A percentile compares a stretch with the other conserved stretches of the same genome.
These are phyloP conservation scores for Tyto alba DNA, from an alignment of 2,113 vertebrate species.

Conservation along the genomic window DNA sequence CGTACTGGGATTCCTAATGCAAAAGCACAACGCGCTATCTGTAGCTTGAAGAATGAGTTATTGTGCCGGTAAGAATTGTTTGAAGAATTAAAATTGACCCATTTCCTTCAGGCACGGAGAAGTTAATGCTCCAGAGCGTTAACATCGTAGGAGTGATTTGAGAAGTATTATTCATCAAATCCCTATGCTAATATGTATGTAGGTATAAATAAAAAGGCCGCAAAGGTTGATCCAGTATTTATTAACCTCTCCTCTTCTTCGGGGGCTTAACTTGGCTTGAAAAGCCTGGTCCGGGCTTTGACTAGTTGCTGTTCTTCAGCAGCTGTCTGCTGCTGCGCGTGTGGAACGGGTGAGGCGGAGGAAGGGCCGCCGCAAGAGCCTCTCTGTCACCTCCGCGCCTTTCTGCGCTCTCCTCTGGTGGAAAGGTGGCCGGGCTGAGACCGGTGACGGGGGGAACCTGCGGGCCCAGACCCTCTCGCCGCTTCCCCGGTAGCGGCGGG, in stretches of 20 bases:
- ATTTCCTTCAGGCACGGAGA: constrained; percentile 43
- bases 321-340: background rate
- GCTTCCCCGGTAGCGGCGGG: no score
- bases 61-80: constrained; percentile 47
- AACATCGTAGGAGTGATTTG: background rate
- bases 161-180: constrained; percentile 16
- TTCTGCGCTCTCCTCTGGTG: background rate
- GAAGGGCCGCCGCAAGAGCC: background rate
- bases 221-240: constrained; percentile 28
- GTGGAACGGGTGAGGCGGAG: background rate
- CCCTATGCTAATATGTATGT: background rate
- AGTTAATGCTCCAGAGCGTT: constrained; percentile 4
- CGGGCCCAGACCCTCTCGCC: no score
- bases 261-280: background rate
- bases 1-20: background rate
- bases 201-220: constrained; percentile 41
- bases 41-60: constrained; percentile 11
- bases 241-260: constrained; percentile 35
- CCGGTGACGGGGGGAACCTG: no score
- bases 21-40: background rate
- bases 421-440: no score
- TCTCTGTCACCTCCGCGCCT: background rate
- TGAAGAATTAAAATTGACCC: constrained; percentile 61
- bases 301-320: no score
- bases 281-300: background rate